Base-by-base conservation (phyloP, 2,113 vertebrate genomes). In the Panthera leo region DNA sequence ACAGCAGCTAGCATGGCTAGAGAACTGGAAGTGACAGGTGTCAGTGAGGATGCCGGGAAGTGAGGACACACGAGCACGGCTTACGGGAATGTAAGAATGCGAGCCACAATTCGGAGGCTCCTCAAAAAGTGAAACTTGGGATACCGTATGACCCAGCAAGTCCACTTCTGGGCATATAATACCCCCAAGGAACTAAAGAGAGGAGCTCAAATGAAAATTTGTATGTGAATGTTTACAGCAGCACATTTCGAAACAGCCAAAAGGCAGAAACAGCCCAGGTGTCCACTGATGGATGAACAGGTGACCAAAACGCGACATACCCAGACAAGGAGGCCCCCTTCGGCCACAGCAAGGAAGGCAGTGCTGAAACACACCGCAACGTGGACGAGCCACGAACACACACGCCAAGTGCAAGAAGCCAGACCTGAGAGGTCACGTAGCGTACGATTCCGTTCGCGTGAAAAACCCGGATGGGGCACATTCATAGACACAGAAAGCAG, bases 1-100 rank as follows among this genome's bases (percentile, higher is more conserved):
- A 29, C 5, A 8, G 31, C 16, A 29, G 1, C 23, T 12, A 51
- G 42, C 19, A 3, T 0, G 5, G 3, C 53, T 19, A 5, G 0
- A 13, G 55, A 45, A 68, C 25, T 71, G 12, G 31, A 79, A 85
- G 23, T 25, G 42, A 58, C 5, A 10, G 45, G 36, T 27, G 21
- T 12, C n/a, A 4, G 7, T 2, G 31, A 94, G 67, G 31, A 48
- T 14, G 19, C 53, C 34, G 27, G 91, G 82, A 88, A 19, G 27
- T 5, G 8, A 31, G 34, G 27, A 13, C 79, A 4, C 0, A 0
- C 14, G 13, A 45, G 7, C 7, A 25, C 7, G 10, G 53, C 51
- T 13, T 5, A 42, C 5, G 2, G 63, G 51, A 25, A 19, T 10
- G 8, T 5, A 9, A 61, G 51, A 78, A 14, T 61, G 5, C 23